These are phyloP conservation scores for Oryzias curvinotus DNA, from an alignment of 2,113 vertebrate genomes.

Conservation along the genomic window DNA sequence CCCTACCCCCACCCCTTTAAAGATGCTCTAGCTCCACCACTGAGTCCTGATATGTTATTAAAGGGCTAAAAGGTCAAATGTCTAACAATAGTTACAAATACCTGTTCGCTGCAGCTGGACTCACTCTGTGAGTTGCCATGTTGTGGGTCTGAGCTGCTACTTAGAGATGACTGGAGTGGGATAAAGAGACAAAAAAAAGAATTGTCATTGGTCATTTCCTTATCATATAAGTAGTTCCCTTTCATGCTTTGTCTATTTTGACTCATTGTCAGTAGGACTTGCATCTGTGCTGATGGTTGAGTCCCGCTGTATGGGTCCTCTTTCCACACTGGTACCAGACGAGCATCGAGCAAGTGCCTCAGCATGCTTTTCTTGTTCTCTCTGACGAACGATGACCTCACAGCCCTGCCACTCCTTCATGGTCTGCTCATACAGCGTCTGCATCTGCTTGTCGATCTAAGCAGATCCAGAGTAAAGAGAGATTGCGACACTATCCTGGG, in stretches of 20 bases:
- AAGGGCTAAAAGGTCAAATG: not conserved
- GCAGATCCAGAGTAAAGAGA: conserved; percentile 4
- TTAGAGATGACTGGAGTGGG: conserved; percentile 85
- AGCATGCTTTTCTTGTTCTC: conserved; percentile 91
- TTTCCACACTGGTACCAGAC: conserved; percentile 88
- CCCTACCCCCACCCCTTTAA: too few species aligned
- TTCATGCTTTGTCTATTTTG: not conserved
- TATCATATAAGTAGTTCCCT: not conserved
- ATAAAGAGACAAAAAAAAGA: conserved; percentile 26
- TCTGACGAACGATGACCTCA: conserved; percentile 91
- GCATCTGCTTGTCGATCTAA: conserved; percentile 88
- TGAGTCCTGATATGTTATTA: not conserved
- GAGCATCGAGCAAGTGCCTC: conserved; percentile 92
- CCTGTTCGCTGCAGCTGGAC: conserved; percentile 91
- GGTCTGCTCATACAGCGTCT: conserved; percentile 87
- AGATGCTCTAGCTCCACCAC: too few species aligned
- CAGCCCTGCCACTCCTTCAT: conserved; percentile 97
- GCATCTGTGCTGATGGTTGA: conserved; percentile 92
- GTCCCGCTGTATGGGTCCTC: conserved; percentile 86
- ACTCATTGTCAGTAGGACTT: conserved; percentile 29
- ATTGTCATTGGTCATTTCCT: conserved; percentile 6
- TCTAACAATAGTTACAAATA: conserved; percentile 47
- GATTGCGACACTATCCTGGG: not conserved
- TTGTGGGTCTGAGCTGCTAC: conserved; percentile 88
- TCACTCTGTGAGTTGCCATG: conserved; percentile 85